Base-by-base conservation (phyloP, 2,797 vertebrate species). In the Galago senegalensis region DNA sequence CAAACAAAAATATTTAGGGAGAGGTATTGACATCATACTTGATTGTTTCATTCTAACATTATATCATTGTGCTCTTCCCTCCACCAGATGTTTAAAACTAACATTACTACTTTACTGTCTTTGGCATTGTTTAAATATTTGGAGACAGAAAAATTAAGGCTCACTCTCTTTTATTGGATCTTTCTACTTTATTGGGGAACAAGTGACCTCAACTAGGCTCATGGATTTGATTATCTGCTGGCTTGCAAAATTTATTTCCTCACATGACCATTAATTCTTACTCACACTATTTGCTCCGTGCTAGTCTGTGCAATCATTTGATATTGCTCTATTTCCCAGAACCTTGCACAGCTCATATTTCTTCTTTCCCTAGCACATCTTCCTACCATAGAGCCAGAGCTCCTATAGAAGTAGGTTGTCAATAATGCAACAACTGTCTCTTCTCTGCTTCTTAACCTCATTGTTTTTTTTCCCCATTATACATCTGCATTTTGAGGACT, bases 211-310 rank as follows among this genome's bases (percentile, higher is more conserved):
- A 67, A 84, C 40, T 49, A 69, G 49, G 49, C 76, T 93, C 72
- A 72, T 43, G 67, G 12, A 53, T 81, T 53, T 94, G 60, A 90
- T 88, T 75, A 17, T 65, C 58, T 87, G 85, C 79, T 63, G 58
- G 31, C n/a, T 89, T 87, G 58, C 72, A 61, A 69, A 94, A 90
- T 75, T 63, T 14, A 56, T 92, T 94, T 56, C 16, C 56, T 81
- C 56, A 81, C 9, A 81, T 61, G 63, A 60, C 37, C 43, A 60
- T 83, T 77, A 72, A 72, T 77, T 87, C 43, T 79, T 27, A 18
- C 16, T 61, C 73, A 69, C 2, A 25, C 29, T 67, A 9, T 65
- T 80, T 87, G 40, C n/a, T 91, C 40, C 46, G 40, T 37, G 84
- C 40, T 56, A 56, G 14, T 37, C 23, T 46, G 40, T 43, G 49